phyloP scores from a whole-genome alignment of 2,888 invertebrate genomes.

The Octonoba sinensis region DNA sequence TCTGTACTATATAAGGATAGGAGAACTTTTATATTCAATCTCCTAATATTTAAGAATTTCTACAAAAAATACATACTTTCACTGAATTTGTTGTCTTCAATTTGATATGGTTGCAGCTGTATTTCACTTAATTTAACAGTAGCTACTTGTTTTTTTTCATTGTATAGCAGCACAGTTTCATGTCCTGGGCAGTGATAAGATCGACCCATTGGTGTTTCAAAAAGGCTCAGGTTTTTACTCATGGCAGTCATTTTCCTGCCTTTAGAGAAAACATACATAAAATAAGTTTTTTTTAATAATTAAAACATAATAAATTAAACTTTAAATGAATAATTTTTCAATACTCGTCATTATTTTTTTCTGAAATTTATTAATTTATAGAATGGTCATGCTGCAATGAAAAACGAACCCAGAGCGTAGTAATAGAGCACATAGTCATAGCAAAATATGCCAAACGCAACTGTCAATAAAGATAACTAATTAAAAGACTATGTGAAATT shows the following conservation, averaged over 20 bases:
- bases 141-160: slow-evolving; percentile 21
- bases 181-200: slow-evolving; percentile 44
- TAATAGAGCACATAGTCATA: too few species aligned
- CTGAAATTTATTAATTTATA: too few species aligned
- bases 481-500: too few species aligned
- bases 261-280: slow-evolving; percentile 4
- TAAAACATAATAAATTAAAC: neutral
- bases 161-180: slow-evolving; percentile 34
- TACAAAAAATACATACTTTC: too few species aligned
- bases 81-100: slow-evolving; percentile 31
- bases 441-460: too few species aligned
- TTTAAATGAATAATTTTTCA: neutral
- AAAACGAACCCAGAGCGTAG: too few species aligned
- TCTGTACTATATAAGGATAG: too few species aligned
- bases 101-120: slow-evolving; percentile 44
- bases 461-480: too few species aligned
- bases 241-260: slow-evolving; percentile 41
- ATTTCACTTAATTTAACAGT: slow-evolving; percentile 38
- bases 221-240: slow-evolving; percentile 28
- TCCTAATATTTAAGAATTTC: too few species aligned
- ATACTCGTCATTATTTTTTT: too few species aligned
- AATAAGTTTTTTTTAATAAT: neutral
- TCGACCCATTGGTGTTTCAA: slow-evolving; percentile 48
- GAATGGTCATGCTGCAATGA: too few species aligned
- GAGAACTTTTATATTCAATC: too few species aligned